Conservation (phyloP, 2,797 vertebrate genomes). For the Lacerta bilineata region DNA sequence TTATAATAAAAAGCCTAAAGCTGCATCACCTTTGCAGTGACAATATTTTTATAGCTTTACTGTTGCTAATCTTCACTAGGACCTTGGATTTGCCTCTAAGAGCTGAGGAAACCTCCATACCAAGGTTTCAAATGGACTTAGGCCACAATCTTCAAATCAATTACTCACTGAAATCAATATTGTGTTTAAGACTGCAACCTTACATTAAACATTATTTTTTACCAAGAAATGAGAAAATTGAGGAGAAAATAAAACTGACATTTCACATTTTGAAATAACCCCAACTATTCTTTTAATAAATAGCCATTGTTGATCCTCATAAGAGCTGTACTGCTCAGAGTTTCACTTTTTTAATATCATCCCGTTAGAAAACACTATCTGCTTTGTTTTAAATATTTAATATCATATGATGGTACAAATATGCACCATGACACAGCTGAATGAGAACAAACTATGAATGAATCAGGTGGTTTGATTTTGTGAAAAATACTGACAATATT, state of each 20-base stretch:
- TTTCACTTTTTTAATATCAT: conserved; percentile 63
- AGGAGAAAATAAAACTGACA: conserved; percentile 61
- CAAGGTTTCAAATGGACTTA: not conserved
- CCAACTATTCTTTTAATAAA: conserved; percentile 52
- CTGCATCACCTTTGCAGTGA: not conserved
- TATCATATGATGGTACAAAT: not conserved
- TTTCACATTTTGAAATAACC: conserved; percentile 60
- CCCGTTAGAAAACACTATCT: conserved; percentile 37
- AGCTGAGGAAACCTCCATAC: conserved; percentile 34
- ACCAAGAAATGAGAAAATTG: conserved; percentile 64
- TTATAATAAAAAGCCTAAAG: not conserved
- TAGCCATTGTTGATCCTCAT: conserved; percentile 68
- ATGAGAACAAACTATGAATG: conserved; percentile 63
- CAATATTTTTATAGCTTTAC: accelerated
- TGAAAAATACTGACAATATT: conserved; percentile 72
- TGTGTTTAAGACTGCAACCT: conserved; percentile 14
- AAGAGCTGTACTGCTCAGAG: conserved; percentile 61
- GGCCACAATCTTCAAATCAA: not conserved
- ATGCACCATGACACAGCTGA: conserved; percentile 58
- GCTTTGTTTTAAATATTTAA: conserved; percentile 42
- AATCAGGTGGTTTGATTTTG: conserved; percentile 67
- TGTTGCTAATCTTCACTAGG: conserved; percentile 36
- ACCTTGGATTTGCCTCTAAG: conserved; percentile 10
- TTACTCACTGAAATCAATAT: not conserved
- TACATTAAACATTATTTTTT: conserved; percentile 61